Conservation (phyloP, 92 coral and sea anemone species). For the Bergia sp. region DNA sequence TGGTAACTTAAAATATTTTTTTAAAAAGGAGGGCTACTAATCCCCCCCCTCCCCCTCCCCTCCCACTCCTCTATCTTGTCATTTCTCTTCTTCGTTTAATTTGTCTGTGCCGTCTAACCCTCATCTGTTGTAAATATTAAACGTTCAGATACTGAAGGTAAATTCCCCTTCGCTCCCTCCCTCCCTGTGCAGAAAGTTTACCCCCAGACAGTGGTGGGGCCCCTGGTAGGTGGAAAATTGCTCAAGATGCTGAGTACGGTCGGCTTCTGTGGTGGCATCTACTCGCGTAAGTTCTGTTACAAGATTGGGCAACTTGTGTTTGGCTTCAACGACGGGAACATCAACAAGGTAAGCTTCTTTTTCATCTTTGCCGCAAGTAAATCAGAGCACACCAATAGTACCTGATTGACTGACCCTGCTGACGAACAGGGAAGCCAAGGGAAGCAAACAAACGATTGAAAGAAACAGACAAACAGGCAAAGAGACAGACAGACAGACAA, state of each 20-base stretch:
- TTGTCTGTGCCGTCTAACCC: no score
- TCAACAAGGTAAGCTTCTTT: slow-evolving; percentile 22
- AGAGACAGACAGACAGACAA: no score
- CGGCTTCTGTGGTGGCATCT: slow-evolving; percentile 16
- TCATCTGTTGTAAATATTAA: no score
- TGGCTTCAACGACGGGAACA: slow-evolving; percentile 29
- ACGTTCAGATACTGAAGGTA: not conserved
- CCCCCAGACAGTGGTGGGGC: slow-evolving; percentile 16
- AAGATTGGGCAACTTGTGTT: slow-evolving; percentile 19
- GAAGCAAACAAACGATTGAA: no score
- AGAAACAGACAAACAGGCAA: no score
- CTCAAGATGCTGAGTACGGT: slow-evolving; percentile 21
- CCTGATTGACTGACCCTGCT: not conserved
- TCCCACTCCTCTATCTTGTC: no score
- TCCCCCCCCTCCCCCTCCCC: no score
- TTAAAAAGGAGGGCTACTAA: no score
- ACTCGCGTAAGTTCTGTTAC: slow-evolving; percentile 19
- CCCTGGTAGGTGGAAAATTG: slow-evolving; percentile 10
- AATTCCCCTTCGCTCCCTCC: not conserved
- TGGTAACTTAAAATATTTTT: no score
- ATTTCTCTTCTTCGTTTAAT: no score
- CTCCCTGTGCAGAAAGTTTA: not conserved
- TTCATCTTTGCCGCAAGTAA: no score
- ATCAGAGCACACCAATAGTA: no score
- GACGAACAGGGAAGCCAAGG: not conserved